Evolutionary conservation across 23 tunicate genomes (phyloP).

Genomic region (Oikopleura dioica): DNA sequence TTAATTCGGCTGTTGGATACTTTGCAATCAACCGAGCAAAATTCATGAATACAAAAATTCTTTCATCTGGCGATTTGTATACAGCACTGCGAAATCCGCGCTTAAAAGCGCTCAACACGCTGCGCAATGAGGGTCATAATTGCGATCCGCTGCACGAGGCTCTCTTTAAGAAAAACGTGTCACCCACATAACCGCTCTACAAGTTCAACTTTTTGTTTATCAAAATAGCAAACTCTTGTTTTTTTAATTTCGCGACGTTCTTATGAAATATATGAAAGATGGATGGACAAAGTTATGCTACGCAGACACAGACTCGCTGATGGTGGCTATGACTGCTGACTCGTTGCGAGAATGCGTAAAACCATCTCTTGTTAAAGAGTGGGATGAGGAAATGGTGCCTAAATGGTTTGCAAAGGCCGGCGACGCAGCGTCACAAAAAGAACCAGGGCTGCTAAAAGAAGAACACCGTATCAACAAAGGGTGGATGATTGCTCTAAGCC

Average conservation of each 20-base stretch:
- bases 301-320: background rate
- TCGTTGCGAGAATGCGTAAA: background rate
- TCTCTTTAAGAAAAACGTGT: background rate
- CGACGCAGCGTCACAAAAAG: background rate
- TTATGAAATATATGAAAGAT: background rate
- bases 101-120: background rate
- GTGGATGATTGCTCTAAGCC: too few species aligned
- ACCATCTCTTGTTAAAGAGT: background rate
- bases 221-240: background rate
- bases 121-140: background rate
- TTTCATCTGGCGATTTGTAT: background rate
- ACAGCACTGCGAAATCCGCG: background rate
- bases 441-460: background rate
- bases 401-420: background rate
- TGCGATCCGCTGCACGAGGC: background rate
- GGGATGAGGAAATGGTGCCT: background rate
- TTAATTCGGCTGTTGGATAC: background rate
- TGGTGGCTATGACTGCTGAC: background rate
- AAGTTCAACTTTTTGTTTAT: background rate
- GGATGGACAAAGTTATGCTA: background rate
- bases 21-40: background rate
- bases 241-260: background rate
- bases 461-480: too few species aligned
- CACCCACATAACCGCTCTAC: background rate
- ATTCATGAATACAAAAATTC: background rate